These are phyloP conservation scores for Amazona ochrocephala DNA, from an alignment of 2,797 vertebrate species.

Conservation along the genomic window DNA sequence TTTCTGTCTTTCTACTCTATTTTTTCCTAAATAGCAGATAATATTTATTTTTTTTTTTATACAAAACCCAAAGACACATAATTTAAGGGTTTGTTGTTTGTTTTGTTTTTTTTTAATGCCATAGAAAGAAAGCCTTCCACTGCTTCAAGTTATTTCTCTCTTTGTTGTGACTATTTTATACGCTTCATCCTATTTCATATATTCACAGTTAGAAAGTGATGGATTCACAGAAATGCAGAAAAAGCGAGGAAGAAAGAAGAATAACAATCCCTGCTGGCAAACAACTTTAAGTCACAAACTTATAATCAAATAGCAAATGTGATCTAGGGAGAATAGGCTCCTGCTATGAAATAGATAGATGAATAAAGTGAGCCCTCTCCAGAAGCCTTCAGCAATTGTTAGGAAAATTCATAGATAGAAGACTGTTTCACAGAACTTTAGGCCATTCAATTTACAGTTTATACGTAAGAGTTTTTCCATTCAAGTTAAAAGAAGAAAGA, in stretches of 20 bases:
- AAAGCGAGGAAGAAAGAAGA: background rate
- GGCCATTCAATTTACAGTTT: background rate
- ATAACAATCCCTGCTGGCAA: background rate
- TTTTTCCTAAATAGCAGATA: background rate
- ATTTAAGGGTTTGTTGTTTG: background rate
- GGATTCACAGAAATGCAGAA: background rate
- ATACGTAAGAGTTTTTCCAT: background rate
- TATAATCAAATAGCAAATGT: background rate
- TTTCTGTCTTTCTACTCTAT: background rate
- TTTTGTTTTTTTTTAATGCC: background rate
- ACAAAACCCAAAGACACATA: background rate
- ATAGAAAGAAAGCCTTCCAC: background rate
- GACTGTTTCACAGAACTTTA: background rate
- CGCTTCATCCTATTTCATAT: background rate
- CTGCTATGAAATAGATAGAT: background rate
- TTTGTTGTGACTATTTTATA: background rate
- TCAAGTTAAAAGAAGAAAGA: background rate
- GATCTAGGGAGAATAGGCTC: background rate
- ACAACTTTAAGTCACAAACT: background rate
- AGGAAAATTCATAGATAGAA: background rate
- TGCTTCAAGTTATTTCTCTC: background rate
- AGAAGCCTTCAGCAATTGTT: background rate
- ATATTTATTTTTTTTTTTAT: background rate
- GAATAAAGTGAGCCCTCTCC: background rate
- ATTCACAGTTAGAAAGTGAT: background rate